Conservation (phyloP, 2,888 invertebrate genomes). For the Argyresthia albistria region DNA sequence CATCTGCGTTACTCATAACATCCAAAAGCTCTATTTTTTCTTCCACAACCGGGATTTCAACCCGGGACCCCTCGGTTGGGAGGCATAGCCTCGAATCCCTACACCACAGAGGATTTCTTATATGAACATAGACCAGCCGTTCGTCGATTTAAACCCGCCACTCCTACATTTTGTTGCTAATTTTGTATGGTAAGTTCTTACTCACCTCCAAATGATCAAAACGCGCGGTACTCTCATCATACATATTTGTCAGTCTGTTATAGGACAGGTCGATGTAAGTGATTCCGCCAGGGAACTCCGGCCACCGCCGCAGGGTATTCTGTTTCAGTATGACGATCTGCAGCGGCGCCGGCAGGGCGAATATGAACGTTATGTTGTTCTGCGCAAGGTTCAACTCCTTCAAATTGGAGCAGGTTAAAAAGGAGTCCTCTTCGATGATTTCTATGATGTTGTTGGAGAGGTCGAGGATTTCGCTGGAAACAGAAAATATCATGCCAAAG, state of each 20-base stretch:
- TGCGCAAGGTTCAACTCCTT: constrained; percentile 57
- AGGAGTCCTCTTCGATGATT: constrained; percentile 50
- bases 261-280: constrained; percentile 57
- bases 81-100: too few relatives aligned
- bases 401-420: constrained; percentile 41
- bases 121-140: too few relatives aligned
- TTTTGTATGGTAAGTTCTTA: neutral
- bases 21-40: too few relatives aligned
- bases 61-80: too few relatives aligned
- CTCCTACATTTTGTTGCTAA: neutral
- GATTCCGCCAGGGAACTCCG: constrained; percentile 47
- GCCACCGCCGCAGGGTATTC: constrained; percentile 58
- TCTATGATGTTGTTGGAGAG: constrained; percentile 60
- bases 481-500: neutral
- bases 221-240: constrained; percentile 29
- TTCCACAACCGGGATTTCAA: too few relatives aligned
- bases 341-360: constrained; percentile 44
- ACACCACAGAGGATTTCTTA: too few relatives aligned
- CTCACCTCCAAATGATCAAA: constrained; percentile 58
- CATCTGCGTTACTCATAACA: too few relatives aligned
- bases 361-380: constrained; percentile 57
- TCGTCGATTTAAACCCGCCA: too few relatives aligned
- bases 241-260: constrained; percentile 45
- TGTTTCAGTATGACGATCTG: constrained; percentile 50
- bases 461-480: constrained; percentile 54